Evolutionary conservation across 2,797 vertebrate genomes (phyloP), one percentile per base, ranked within the genome.

Genomic region (Peromyscus melanophrys): DNA sequence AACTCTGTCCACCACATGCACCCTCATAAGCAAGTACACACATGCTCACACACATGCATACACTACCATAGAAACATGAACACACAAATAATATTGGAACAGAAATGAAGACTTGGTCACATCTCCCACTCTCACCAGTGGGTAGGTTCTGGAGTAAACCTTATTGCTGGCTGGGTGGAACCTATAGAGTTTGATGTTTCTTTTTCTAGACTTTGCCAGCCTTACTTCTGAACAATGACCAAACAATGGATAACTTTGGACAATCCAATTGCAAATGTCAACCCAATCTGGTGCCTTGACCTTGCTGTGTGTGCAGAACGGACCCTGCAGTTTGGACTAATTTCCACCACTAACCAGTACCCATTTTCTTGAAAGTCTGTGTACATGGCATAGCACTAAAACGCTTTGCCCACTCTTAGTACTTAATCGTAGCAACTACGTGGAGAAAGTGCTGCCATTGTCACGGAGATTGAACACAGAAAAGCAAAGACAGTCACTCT

Each of bases 401-500:
- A 63, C 86, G 25, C 31, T 37, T 93, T 84, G 19, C 25, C 43
- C 93, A 40, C 16, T 86, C n/a, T 91, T 49, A 59, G 0, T 61
- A 75, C 29, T 86, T 90, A 31, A 91, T 90, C 9, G 9, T 92
- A 87, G 76, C 23, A 78, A 55, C 29, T 4, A 1, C 49, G 25
- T 69, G 59, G 80, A 76, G 31, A 87, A 93, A 73, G 61, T 57
- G 37, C 46, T 78, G 27, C 94, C 71, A 69, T 61, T 67, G 78
- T n/a, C 9, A 7, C 27, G 29, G 43, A 93, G 43, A 90, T 61
- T 87, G 52, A 95, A 16, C 81, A 34, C 4, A 84, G 63, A 87
- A 49, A 76, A 34, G 40, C 76, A 82, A 92, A 82, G 69, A 87
- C 59, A 86, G 89, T 86, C 85, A 59, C 17, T 61, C 73, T 89